Base-by-base conservation (phyloP, 2,797 vertebrate genomes). In the Eidolon dupreanum region DNA sequence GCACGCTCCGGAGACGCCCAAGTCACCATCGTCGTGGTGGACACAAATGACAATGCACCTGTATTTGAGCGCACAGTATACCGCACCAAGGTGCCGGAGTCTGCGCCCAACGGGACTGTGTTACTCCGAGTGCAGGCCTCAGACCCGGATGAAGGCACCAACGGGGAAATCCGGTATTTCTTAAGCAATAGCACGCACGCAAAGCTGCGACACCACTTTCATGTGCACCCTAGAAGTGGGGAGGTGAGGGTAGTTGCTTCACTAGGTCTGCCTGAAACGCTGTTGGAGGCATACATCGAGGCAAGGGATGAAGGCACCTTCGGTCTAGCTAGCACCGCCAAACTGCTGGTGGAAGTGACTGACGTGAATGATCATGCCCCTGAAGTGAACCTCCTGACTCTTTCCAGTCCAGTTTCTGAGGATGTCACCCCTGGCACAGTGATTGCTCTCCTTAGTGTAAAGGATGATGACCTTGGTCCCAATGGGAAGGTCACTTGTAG, bases 331-430 rank as follows among this genome's bases (percentile, higher is more conserved):
- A 98, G 98, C 57, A 98, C 98, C 20, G 98, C 98, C n/a, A 98
- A 99, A 43, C 90, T 99, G 46, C 93, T 99, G 90, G 98, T 99
- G 73, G 98, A 99, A 74, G 97, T 99, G 71, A 96, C 98, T 0
- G 99, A 99, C 28, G 97, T 99, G 92, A 99, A 99, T 43, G 98
- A 99, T 74, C 98, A 99, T 5, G 97, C 98, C 13, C 99, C 99
- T 0, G 98, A 99, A 71, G 97, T 99, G 66, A 98, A 97, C 4
- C 51, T 99, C 43, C 97, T 98, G 2, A 98, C 98, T n/a, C 97
- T 99, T 31, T 98, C 96, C 61, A 98, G 98, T 77, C 98, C 96
- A 5, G 75, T 99, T 71, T 97, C 98, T 0, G 98, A 99, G 88
- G 98, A 99, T 55, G 97, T 98, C 3, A 88, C 75, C 55, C 97